phyloP scores from a whole-genome alignment of 2,888 invertebrate species.

The Clusia tigrina region DNA sequence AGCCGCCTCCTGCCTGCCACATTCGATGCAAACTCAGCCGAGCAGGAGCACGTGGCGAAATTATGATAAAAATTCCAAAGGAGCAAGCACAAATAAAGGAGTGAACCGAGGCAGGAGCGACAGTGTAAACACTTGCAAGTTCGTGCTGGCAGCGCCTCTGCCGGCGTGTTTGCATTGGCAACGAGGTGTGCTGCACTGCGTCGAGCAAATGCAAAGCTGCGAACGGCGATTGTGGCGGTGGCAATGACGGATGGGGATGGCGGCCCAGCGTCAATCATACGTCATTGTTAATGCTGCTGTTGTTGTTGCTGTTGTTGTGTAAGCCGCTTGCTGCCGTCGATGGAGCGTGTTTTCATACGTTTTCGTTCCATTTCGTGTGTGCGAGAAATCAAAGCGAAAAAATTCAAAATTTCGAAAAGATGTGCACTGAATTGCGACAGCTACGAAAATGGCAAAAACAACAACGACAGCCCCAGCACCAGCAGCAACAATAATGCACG shows the following conservation, averaged over 20 bases:
- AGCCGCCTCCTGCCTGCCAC: too few species aligned
- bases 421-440: conserved; percentile 43
- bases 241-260: neutral
- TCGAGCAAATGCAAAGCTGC: neutral
- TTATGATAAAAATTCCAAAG: neutral
- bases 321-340: neutral
- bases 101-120: neutral
- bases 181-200: neutral
- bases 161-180: conserved; percentile 3
- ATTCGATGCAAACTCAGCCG: neutral
- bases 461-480: neutral
- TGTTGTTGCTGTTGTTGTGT: neutral
- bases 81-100: neutral
- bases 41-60: neutral
- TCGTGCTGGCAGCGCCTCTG: too few species aligned
- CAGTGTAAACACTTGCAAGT: neutral
- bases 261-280: conserved; percentile 1
- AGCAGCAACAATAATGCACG: neutral
- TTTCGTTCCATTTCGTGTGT: conserved; percentile 24
- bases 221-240: neutral
- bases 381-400: neutral
- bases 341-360: neutral
- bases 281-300: neutral
- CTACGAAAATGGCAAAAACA: neutral
- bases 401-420: conserved; percentile 42